phyloP scores from a whole-genome alignment of 2,113 vertebrate species.

The Barnardius zonarius region DNA sequence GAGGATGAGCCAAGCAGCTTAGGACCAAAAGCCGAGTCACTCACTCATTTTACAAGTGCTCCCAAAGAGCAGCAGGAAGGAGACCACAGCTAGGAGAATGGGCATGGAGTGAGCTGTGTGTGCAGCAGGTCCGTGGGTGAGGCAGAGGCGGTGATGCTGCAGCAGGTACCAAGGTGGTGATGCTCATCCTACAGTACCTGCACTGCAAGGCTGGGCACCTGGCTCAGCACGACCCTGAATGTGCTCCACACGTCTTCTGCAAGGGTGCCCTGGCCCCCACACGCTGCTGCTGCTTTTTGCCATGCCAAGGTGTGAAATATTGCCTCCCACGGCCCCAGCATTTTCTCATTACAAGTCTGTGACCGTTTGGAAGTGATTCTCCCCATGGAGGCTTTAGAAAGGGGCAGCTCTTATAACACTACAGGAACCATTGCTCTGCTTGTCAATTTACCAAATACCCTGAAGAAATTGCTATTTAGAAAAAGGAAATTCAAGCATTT shows the following conservation, averaged over 20 bases:
- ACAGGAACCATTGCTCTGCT: slow-evolving; percentile 20
- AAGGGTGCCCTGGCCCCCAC: not conserved
- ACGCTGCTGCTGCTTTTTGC: not conserved
- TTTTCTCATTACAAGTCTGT: not conserved
- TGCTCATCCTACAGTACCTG: fast-evolving
- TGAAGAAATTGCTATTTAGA: slow-evolving; percentile 69
- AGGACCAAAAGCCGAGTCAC: not conserved
- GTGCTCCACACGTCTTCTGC: not conserved
- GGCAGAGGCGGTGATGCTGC: not conserved
- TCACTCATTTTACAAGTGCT: not conserved
- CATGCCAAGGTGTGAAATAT: not conserved
- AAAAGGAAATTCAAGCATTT: slow-evolving; percentile 72
- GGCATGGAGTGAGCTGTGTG: fast-evolving
- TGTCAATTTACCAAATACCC: slow-evolving; percentile 52
- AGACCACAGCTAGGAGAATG: not conserved
- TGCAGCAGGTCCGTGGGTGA: not conserved
- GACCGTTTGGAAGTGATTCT: not conserved
- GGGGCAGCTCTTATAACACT: not conserved
- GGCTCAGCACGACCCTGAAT: not conserved
- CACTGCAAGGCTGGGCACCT: fast-evolving
- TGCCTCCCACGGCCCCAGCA: not conserved
- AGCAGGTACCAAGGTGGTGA: not conserved
- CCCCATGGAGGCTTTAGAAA: not conserved
- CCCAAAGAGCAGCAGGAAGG: not conserved
- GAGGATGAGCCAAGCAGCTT: not conserved